Conservation (phyloP, 2,113 vertebrate genomes). For the Oxygymnocypris stewartii region DNA sequence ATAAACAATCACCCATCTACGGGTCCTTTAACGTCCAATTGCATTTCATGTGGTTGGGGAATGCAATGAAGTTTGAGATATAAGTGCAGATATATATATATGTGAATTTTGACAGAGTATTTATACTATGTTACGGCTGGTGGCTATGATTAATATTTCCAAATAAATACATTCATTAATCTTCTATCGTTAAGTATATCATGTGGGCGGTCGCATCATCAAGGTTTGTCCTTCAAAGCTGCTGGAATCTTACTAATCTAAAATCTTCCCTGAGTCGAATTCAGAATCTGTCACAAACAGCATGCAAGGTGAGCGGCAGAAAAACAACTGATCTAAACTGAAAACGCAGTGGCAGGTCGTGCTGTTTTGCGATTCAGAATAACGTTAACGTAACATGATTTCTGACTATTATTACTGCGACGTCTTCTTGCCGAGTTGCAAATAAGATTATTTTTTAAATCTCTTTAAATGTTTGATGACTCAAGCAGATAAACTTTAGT, state of each 20-base stretch:
- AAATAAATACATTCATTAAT: background rate
- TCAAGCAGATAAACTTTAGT: background rate
- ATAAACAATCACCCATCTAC: background rate
- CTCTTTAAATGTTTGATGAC: background rate
- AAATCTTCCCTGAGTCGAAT: background rate
- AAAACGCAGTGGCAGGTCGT: background rate
- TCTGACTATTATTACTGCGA: background rate
- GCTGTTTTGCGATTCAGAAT: background rate
- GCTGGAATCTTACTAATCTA: slow-evolving; percentile 17
- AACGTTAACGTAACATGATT: no score
- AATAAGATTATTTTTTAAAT: background rate
- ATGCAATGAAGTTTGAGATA: background rate
- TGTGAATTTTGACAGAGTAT: background rate
- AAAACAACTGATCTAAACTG: background rate
- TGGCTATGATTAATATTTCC: background rate
- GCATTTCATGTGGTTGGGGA: slow-evolving; percentile 1
- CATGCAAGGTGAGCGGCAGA: slow-evolving; percentile 38
- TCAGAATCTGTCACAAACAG: slow-evolving; percentile 24
- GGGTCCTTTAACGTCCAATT: background rate
- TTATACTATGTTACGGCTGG: background rate
- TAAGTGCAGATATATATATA: background rate
- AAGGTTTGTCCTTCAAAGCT: slow-evolving; percentile 35
- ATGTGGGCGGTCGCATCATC: slow-evolving; percentile 11
- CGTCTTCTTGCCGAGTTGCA: background rate
- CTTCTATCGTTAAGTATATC: background rate